Evolutionary conservation across 2,113 vertebrate genomes (phyloP), one percentile per base, ranked within the genome.

Genomic region (Nyctereutes procyonoides): DNA sequence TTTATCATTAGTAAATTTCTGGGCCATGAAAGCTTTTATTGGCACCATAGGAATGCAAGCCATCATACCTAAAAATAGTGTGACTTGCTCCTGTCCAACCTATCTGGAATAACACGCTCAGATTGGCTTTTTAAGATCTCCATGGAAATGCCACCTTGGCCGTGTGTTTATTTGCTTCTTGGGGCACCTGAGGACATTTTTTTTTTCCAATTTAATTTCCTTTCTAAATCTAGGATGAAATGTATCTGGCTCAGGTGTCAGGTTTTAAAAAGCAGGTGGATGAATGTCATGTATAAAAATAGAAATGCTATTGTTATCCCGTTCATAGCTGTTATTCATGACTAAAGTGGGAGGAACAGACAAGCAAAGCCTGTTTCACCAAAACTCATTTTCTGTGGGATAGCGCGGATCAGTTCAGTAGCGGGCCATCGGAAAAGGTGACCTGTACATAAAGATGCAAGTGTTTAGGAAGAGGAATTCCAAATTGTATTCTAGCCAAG

Each of bases 191-290:
- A 94, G 30, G 30, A 91, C 30, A 67, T 65, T 92, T 83, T 91
- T 77, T 60, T 22, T 1, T 0, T 0, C 8, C 30, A 85, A 63
- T 90, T 53, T 96, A 93, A 95, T 14, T 55, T 93, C 22, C 65
- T 94, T 90, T 95, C 51, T 92, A 95, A 96, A 91, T 89, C 85
- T 88, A 58, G 85, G 24, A 79, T 87, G 88, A 94, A 85, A 58
- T 91, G 5, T 74, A 48, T 94, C 69, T 95, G 88, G 22, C 91
- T 96, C 82, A 96, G 82, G 43, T 95, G 81, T 95, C 96, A 95
- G 55, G 26, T 92, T 96, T 95, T 48, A 67, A 90, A 96, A 97
- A 92, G 56, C 55, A 97, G 67, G 55, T 88, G 28, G 43, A 76
- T 51, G 53, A 43, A 97, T 95, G 58, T 65, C 67, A 85, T 38